Evolutionary conservation across 2,888 invertebrate genomes (phyloP).

Genomic region (Scaptomyza polygonia): DNA sequence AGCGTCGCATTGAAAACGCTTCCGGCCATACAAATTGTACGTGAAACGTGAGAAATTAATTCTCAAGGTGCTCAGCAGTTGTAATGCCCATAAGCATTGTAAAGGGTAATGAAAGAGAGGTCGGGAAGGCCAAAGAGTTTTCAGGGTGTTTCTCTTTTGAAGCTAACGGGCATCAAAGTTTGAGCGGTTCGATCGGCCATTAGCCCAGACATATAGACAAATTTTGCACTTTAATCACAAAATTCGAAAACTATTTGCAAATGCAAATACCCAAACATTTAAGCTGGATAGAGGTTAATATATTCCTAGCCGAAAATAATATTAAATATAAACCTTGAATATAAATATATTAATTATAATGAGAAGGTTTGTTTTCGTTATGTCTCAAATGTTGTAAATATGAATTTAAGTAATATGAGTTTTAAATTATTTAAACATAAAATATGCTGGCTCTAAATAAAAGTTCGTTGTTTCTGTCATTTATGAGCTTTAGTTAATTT

Average conservation of each 20-base stretch:
- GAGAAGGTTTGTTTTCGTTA: neutral
- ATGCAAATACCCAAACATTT: too few species aligned
- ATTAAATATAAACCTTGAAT: too few species aligned
- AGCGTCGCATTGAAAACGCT: conserved; percentile 65
- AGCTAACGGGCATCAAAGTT: conserved; percentile 18
- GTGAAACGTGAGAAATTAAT: conserved; percentile 75
- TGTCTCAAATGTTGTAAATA: neutral
- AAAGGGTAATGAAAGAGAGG: neutral
- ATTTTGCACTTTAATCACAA: conserved; percentile 2
- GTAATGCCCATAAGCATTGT: neutral
- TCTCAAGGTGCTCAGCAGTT: conserved; percentile 55
- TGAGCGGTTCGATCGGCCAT: conserved; percentile 7
- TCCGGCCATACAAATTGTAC: conserved; percentile 72
- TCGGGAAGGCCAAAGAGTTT: neutral
- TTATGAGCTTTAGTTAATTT: too few species aligned
- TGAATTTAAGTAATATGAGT: neutral
- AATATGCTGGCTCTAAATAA: neutral
- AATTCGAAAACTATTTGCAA: too few species aligned
- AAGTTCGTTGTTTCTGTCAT: too few species aligned
- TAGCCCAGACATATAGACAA: neutral
- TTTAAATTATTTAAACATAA: neutral
- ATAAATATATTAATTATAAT: too few species aligned
- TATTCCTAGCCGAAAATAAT: too few species aligned
- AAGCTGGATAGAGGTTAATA: too few species aligned
- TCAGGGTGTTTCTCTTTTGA: too few species aligned